Conservation (phyloP, 1,140 invertebrate species). For the Copidosoma floridanum region DNA sequence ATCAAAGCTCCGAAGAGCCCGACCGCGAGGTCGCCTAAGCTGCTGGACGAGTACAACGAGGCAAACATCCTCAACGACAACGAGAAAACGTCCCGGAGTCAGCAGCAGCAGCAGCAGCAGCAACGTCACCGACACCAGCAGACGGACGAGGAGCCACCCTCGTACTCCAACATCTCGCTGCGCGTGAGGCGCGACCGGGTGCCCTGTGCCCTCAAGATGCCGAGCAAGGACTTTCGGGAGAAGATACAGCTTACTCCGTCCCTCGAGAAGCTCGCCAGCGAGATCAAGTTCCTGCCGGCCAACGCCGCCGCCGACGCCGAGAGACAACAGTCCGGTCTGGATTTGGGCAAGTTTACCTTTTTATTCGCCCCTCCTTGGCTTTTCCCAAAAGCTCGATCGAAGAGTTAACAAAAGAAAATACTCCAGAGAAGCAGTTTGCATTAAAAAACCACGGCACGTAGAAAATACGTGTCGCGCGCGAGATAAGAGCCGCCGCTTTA, state of each 20-base stretch:
- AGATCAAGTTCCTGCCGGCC: conserved; percentile 44
- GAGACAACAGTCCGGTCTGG: too few relatives aligned
- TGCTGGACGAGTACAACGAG: conserved; percentile 45
- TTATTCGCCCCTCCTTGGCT: neutral
- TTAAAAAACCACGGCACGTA: too few relatives aligned
- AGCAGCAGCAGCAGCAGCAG: neutral
- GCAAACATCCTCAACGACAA: conserved; percentile 45
- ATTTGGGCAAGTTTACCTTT: conserved; percentile 1
- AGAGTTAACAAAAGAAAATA: too few relatives aligned
- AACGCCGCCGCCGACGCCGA: conserved; percentile 5
- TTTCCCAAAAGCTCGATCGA: too few relatives aligned
- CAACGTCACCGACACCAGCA: neutral
- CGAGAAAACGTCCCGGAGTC: conserved; percentile 16
- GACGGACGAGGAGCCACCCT: conserved; percentile 27
- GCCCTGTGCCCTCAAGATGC: conserved; percentile 28
- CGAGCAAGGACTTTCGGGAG: conserved; percentile 25
- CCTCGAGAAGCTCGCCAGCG: conserved; percentile 42
- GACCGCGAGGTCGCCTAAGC: conserved; percentile 39
- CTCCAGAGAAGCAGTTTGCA: too few relatives aligned
- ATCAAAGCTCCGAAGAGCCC: conserved; percentile 25
- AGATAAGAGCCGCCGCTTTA: too few relatives aligned
- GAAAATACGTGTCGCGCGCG: too few relatives aligned
- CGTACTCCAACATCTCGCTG: conserved; percentile 37
- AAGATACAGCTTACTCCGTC: conserved; percentile 43
- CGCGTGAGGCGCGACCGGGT: conserved; percentile 28